Conservation (phyloP, 2,797 vertebrate genomes). For the Miopithecus talapoin region DNA sequence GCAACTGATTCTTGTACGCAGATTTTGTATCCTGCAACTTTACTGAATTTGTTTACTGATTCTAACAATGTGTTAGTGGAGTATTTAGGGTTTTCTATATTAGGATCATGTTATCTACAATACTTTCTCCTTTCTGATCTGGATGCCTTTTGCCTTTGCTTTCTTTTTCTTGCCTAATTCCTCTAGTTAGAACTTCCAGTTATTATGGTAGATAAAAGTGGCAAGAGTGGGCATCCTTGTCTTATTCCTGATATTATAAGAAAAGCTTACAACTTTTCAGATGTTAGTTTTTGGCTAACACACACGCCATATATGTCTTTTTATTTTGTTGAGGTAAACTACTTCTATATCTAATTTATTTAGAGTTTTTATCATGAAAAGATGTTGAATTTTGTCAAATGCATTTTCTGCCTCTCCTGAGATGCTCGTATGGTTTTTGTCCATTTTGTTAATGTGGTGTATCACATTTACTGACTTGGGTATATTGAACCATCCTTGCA, state of each 20-base stretch:
- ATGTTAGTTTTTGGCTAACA: background rate
- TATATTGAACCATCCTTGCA: background rate
- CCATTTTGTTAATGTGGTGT: background rate
- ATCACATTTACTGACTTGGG: background rate
- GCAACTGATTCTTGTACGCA: too few species aligned
- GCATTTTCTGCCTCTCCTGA: background rate
- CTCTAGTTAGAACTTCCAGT: background rate
- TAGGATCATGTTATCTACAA: background rate
- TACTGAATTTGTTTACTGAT: background rate
- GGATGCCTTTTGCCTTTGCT: background rate
- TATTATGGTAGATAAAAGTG: too few species aligned
- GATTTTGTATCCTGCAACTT: background rate
- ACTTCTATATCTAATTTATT: background rate
- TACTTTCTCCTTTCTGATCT: background rate
- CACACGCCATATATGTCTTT: background rate
- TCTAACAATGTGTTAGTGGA: background rate
- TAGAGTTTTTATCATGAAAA: background rate
- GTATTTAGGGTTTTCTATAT: background rate
- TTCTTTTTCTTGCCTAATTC: background rate
- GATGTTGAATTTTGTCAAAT: background rate
- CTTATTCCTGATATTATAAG: background rate
- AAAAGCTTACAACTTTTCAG: background rate
- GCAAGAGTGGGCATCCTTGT: background rate
- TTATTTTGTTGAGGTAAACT: background rate
- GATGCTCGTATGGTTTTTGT: background rate